phyloP scores from a whole-genome alignment of 1,140 invertebrate genomes.

The Atta colombica region DNA sequence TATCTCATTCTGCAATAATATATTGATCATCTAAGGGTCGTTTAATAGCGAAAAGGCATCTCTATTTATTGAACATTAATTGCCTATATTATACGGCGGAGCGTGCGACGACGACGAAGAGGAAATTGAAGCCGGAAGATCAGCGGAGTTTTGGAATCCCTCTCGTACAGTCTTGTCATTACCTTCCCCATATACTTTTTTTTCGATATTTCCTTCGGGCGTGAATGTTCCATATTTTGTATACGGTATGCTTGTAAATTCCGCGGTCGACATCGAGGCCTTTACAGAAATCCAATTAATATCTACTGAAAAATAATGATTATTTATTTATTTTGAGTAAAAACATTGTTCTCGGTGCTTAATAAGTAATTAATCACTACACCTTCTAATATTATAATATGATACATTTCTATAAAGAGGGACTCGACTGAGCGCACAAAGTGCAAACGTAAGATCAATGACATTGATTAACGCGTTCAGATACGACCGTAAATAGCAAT shows the following conservation, averaged over 20 bases:
- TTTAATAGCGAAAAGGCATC: slow-evolving; percentile 60
- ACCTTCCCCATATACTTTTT: slow-evolving; percentile 8
- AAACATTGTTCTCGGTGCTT: too few species aligned
- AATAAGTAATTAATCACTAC: too few species aligned
- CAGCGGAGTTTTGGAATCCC: background rate
- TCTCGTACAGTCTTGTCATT: slow-evolving; percentile 69
- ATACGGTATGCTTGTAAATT: slow-evolving; percentile 69
- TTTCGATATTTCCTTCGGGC: slow-evolving; percentile 46
- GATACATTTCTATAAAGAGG: background rate
- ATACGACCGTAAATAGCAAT: slow-evolving; percentile 15
- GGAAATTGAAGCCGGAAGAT: background rate
- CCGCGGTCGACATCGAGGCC: background rate
- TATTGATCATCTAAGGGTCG: too few species aligned
- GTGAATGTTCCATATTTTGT: slow-evolving; percentile 72
- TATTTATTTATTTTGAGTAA: too few species aligned
- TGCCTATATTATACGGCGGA: slow-evolving; percentile 43
- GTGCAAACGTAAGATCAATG: background rate
- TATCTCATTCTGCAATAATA: too few species aligned
- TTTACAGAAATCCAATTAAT: too few species aligned
- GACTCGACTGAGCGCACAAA: background rate
- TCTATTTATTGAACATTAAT: slow-evolving; percentile 77
- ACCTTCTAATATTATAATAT: too few species aligned
- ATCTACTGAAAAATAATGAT: too few species aligned
- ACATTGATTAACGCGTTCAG: background rate
- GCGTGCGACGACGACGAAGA: background rate